Evolutionary conservation across 2,797 vertebrate genomes (phyloP).

Genomic region (Anas flavirostris): DNA sequence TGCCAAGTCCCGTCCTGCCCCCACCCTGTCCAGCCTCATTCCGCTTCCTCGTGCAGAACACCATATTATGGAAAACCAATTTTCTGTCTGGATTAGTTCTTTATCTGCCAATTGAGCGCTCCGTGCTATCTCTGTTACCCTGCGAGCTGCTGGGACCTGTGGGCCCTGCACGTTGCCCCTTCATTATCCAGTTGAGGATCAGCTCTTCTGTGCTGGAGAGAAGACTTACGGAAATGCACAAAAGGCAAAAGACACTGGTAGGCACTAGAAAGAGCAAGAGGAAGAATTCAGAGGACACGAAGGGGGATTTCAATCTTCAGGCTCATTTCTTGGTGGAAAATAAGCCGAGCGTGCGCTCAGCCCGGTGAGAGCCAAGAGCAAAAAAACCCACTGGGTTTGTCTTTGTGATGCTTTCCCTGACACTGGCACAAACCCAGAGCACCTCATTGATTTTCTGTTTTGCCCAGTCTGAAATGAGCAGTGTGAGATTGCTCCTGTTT

Average conservation of each 20-base stretch:
- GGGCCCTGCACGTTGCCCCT: not conserved
- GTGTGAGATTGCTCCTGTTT: not conserved
- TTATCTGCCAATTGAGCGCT: not conserved
- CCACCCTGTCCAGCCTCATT: not conserved
- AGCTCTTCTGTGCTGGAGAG: not conserved
- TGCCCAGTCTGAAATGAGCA: conserved; percentile 16
- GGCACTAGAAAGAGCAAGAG: not conserved
- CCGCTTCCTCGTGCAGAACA: not conserved
- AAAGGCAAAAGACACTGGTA: not conserved
- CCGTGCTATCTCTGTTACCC: not conserved
- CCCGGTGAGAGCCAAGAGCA: not conserved
- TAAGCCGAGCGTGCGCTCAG: not conserved
- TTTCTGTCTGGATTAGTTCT: conserved; percentile 1
- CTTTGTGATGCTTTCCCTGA: not conserved
- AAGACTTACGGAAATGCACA: not conserved
- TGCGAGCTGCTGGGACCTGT: not conserved
- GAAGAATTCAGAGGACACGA: not conserved
- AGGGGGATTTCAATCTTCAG: not conserved
- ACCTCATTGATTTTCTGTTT: conserved; percentile 56
- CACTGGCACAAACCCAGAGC: conserved; percentile 30
- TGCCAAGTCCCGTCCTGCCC: not conserved
- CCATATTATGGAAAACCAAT: not conserved
- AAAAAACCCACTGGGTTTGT: not conserved
- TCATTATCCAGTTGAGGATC: conserved; percentile 9
- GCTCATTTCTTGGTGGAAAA: not conserved